phyloP scores from a whole-genome alignment of 2,888 invertebrate species.

The Parnassius smintheus region DNA sequence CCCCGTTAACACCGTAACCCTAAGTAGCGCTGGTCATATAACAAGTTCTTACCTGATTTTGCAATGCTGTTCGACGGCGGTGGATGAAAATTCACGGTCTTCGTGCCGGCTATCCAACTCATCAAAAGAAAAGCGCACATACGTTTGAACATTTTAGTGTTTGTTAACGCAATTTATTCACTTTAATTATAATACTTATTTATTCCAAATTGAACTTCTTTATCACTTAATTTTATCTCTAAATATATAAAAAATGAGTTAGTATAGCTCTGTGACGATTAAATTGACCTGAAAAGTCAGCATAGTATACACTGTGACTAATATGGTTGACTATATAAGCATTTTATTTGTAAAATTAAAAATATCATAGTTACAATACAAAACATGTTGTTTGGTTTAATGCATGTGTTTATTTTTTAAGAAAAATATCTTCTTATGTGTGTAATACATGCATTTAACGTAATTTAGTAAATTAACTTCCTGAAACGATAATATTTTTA shows the following conservation, averaged over 20 bases:
- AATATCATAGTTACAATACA: no score
- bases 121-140: slow-evolving; percentile 53
- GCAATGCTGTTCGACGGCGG: slow-evolving; percentile 48
- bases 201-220: neutral
- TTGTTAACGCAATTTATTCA: slow-evolving; percentile 16
- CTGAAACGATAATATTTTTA: no score
- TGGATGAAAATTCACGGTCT: slow-evolving; percentile 58
- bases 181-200: slow-evolving; percentile 25
- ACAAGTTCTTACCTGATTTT: slow-evolving; percentile 57
- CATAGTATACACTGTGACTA: neutral
- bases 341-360: no score
- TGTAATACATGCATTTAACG: no score
- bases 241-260: neutral
- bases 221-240: neutral
- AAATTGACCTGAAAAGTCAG: neutral
- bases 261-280: neutral
- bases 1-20: slow-evolving; percentile 13
- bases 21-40: slow-evolving; percentile 5
- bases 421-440: no score
- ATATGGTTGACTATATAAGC: no score
- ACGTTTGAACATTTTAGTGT: slow-evolving; percentile 54
- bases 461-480: no score
- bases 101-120: slow-evolving; percentile 59
- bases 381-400: no score
- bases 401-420: no score